phyloP scores from a whole-genome alignment of 2,113 vertebrate species.

The Oplegnathus fasciatus region DNA sequence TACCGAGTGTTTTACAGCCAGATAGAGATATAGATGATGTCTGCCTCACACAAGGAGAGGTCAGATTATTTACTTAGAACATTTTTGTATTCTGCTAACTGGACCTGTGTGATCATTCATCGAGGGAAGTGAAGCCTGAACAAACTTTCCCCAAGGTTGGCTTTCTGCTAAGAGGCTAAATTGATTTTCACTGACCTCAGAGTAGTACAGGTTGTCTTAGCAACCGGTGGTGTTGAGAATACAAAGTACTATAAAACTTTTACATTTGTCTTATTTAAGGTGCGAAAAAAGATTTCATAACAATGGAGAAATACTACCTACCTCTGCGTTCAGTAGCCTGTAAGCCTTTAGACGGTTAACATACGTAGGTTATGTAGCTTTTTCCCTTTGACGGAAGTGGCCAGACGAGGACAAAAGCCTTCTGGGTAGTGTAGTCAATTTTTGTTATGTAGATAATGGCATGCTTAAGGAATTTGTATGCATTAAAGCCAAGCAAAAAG shows the following conservation, averaged over 20 bases:
- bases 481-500: no score
- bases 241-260: background rate
- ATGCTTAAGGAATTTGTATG: no score
- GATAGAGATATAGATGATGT: background rate
- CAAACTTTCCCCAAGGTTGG: background rate
- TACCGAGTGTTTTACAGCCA: background rate
- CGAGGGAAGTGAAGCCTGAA: background rate
- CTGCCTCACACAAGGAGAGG: background rate
- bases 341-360: no score
- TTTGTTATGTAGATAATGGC: no score
- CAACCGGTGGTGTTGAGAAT: background rate
- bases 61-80: background rate
- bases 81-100: background rate
- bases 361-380: no score
- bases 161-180: constrained; percentile 6
- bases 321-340: background rate
- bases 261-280: background rate
- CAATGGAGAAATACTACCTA: background rate
- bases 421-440: no score
- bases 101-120: background rate
- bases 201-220: background rate
- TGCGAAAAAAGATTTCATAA: background rate
- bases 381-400: no score
- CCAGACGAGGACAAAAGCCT: no score
- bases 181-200: background rate